A percentile compares a stretch with the other conserved stretches of the same genome.
Conservation (phyloP, 2,113 vertebrate genomes). For the Cardinalis cardinalis region DNA sequence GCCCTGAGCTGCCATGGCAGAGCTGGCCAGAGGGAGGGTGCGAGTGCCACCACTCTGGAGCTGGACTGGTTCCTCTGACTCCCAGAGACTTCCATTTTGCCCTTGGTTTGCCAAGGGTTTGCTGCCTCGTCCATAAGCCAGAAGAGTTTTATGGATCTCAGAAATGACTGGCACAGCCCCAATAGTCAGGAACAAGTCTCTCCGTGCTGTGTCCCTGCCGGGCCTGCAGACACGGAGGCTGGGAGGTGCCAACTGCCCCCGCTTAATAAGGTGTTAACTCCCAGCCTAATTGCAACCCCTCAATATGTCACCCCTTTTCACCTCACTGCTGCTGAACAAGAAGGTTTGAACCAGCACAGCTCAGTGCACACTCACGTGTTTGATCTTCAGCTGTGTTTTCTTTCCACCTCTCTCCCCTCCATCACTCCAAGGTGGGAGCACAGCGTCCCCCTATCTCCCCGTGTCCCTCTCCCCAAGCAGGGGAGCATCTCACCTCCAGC, state of each 20-base stretch:
- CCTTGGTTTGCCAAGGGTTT: background rate
- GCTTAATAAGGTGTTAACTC: conserved; percentile 43
- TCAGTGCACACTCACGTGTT: accelerated
- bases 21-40: background rate
- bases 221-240: background rate
- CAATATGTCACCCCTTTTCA: conserved; percentile 42
- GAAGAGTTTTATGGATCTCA: background rate
- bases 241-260: background rate
- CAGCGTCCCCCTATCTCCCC: background rate
- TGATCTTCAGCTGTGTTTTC: background rate
- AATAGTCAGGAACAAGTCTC: background rate
- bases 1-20: background rate
- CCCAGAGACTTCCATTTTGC: accelerated
- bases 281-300: conserved; percentile 28
- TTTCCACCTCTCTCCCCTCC: background rate
- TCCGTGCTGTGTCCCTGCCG: accelerated
- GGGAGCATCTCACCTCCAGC: background rate
- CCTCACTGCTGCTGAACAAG: background rate
- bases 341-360: background rate
- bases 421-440: accelerated
- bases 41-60: accelerated
- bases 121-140: background rate
- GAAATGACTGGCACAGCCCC: accelerated
- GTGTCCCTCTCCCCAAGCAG: background rate
- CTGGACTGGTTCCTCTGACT: background rate